Evolutionary conservation across 2,113 vertebrate genomes (phyloP).

Genomic region (Camelus bactrianus): DNA sequence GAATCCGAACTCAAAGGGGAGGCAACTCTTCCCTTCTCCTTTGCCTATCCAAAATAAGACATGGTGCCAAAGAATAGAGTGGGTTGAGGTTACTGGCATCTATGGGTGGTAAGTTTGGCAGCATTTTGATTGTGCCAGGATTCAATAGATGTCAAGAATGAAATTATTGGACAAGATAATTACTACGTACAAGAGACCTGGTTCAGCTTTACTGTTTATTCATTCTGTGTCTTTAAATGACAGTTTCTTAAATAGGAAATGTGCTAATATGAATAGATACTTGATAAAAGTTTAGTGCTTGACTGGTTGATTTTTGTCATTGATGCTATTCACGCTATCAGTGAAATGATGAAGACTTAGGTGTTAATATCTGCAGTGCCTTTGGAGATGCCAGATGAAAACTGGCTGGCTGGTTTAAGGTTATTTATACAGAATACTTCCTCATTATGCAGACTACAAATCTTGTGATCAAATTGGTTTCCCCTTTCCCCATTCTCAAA

Average conservation of each 20-base stretch:
- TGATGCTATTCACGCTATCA: slow-evolving; percentile 14
- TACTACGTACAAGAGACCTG: background rate
- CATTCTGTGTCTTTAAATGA: background rate
- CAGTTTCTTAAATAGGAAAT: slow-evolving; percentile 50
- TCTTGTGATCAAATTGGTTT: slow-evolving; percentile 26
- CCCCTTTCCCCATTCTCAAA: background rate
- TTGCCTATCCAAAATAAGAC: background rate
- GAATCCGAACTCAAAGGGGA: background rate
- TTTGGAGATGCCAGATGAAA: slow-evolving; percentile 53
- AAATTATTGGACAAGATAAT: slow-evolving; percentile 34
- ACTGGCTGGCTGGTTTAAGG: slow-evolving; percentile 13
- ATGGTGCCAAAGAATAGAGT: background rate
- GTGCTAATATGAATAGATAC: slow-evolving; percentile 30
- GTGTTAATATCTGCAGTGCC: background rate
- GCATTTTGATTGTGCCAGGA: slow-evolving; percentile 25
- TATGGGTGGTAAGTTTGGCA: background rate
- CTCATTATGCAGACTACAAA: slow-evolving; percentile 1
- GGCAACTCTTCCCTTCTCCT: background rate
- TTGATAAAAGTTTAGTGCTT: slow-evolving; percentile 51
- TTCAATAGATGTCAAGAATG: slow-evolving; percentile 4
- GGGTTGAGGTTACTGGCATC: background rate
- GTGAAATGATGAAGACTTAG: slow-evolving; percentile 50
- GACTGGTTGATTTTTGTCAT: slow-evolving; percentile 37
- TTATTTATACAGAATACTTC: slow-evolving; percentile 38
- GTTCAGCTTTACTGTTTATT: background rate